Conservation (phyloP, 2,888 invertebrate species). For the Drosophila robusta region DNA sequence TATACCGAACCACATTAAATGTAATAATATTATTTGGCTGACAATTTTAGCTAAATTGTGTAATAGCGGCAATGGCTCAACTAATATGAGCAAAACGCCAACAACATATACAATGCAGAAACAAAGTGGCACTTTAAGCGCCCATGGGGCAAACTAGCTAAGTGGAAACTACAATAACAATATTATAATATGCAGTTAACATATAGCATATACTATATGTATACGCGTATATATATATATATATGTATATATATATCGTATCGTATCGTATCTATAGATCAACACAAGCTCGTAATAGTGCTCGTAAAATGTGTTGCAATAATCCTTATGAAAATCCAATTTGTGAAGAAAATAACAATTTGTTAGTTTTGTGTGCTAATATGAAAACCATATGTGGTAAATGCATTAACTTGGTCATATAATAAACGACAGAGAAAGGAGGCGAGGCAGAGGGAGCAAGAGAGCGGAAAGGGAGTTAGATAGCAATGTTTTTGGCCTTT, state of each 20-base stretch:
- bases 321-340: conserved; percentile 75
- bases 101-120: conserved; percentile 3
- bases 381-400: conserved; percentile 62
- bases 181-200: conserved; percentile 40
- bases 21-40: conserved; percentile 42
- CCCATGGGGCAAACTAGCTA: conserved; percentile 12
- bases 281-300: conserved; percentile 4
- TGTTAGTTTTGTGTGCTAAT: conserved; percentile 66
- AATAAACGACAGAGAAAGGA: conserved; percentile 53
- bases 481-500: conserved; percentile 34
- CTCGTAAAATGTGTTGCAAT: conserved; percentile 40
- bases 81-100: conserved; percentile 30
- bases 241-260: conserved; percentile 9
- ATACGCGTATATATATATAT: background rate
- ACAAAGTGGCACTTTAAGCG: conserved; percentile 39
- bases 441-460: background rate
- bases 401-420: conserved; percentile 70
- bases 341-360: conserved; percentile 78
- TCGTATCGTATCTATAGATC: conserved; percentile 33
- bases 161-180: conserved; percentile 31
- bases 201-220: conserved; percentile 7
- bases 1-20: conserved; percentile 15
- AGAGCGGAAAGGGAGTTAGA: background rate
- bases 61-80: conserved; percentile 12
- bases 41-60: conserved; percentile 30